A percentile compares a stretch with the other conserved stretches of the same genome.
These are phyloP conservation scores for Synergus laeviventris DNA, from an alignment of 2,888 invertebrate genomes.

Conservation along the genomic window DNA sequence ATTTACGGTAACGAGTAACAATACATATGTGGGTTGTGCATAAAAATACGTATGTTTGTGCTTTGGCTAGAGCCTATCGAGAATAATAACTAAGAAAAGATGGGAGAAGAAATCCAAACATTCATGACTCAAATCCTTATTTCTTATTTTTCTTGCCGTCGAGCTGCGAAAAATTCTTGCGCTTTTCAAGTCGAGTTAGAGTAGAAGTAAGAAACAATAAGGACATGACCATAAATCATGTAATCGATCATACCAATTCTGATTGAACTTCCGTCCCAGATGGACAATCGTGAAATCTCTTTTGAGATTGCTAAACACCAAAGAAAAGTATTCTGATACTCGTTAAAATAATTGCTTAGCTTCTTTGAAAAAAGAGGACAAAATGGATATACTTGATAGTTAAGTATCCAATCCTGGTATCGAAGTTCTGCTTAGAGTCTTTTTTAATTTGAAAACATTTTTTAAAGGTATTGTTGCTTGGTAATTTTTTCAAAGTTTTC, in stretches of 20 bases:
- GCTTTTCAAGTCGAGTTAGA: slow-evolving; percentile 18
- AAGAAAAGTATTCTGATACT: slow-evolving; percentile 18
- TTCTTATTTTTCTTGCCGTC: slow-evolving; percentile 31
- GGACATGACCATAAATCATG: neutral
- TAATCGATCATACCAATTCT: slow-evolving; percentile 39
- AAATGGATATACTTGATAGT: neutral
- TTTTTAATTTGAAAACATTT: slow-evolving; percentile 1
- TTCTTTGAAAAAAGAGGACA: slow-evolving; percentile 3
- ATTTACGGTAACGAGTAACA: slow-evolving; percentile 61
- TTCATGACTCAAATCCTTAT: neutral
- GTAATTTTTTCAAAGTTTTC: neutral
- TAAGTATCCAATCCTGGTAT: neutral
- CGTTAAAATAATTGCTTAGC: neutral
- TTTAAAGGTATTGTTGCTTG: neutral
- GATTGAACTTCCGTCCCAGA: slow-evolving; percentile 61
- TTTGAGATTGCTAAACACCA: slow-evolving; percentile 28
- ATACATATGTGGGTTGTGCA: slow-evolving; percentile 65
- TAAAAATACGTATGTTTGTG: slow-evolving; percentile 60
- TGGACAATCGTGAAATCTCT: slow-evolving; percentile 54
- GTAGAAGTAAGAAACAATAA: neutral
- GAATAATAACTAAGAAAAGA: slow-evolving; percentile 41
- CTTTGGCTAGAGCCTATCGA: slow-evolving; percentile 58
- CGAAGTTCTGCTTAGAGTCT: neutral
- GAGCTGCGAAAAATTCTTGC: neutral
- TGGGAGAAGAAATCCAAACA: slow-evolving; percentile 26